Percentiles rank a stretch among this genome's conserved stretches.
Evolutionary conservation across 2,113 vertebrate genomes (phyloP).

Genomic region (Nothoprocta pentlandii): DNA sequence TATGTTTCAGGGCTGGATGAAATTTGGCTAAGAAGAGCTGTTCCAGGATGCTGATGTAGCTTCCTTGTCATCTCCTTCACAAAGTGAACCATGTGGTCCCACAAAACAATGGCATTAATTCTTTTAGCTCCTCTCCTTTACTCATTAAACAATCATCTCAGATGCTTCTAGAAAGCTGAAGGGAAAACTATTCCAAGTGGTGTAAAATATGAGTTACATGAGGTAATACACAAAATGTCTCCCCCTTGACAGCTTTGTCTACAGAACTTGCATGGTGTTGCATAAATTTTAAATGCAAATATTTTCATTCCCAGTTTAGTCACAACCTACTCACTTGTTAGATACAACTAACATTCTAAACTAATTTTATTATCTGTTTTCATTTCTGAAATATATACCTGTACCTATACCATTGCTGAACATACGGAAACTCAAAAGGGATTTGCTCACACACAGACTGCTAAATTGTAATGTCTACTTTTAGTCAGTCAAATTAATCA

Average conservation of each 20-base stretch:
- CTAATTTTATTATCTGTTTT: neutral
- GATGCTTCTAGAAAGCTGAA: neutral
- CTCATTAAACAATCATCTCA: neutral
- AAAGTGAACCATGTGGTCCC: fast-evolving
- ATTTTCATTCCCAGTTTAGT: neutral
- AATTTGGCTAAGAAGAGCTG: neutral
- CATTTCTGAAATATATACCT: neutral
- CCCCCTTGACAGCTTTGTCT: neutral
- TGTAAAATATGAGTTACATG: neutral
- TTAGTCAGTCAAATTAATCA: neutral
- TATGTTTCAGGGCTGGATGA: neutral
- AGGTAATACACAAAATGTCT: neutral
- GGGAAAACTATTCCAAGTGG: neutral
- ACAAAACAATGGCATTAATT: neutral
- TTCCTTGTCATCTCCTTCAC: neutral
- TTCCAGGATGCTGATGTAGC: neutral
- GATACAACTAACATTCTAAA: neutral
- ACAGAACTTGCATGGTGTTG: neutral
- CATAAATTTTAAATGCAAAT: neutral
- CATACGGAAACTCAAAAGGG: neutral
- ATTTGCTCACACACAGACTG: neutral
- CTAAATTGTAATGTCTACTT: neutral
- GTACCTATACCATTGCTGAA: neutral
- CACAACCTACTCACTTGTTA: neutral
- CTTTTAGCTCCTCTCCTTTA: neutral